phyloP scores from a whole-genome alignment of 2,797 vertebrate genomes.

The Spheniscus humboldti region DNA sequence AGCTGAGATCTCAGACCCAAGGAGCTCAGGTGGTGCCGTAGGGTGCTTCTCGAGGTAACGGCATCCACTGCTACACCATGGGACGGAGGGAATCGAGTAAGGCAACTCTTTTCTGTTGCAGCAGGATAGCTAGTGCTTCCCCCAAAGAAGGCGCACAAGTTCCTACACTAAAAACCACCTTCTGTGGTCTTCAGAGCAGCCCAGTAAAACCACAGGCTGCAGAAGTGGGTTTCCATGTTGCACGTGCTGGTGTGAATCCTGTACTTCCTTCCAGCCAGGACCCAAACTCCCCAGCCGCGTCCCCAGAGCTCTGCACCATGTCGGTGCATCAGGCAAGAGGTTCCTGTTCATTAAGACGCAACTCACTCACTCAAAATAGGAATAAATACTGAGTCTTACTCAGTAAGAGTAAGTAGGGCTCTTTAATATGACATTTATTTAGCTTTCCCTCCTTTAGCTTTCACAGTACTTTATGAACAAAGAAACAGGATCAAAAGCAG shows the following conservation, averaged over 20 bases:
- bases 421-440: background rate
- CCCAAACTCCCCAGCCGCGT: background rate
- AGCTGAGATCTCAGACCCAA: background rate
- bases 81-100: background rate
- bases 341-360: background rate
- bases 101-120: fast-evolving
- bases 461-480: background rate
- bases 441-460: background rate
- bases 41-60: background rate
- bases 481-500: background rate
- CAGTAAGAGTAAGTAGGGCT: background rate
- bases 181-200: background rate
- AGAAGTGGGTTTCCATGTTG: background rate
- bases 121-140: background rate
- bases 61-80: background rate
- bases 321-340: background rate
- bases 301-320: background rate
- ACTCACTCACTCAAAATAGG: background rate
- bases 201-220: background rate
- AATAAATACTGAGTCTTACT: background rate
- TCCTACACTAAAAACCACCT: background rate
- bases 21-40: background rate
- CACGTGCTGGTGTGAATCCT: background rate
- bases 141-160: background rate
- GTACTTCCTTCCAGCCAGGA: background rate